Conservation (phyloP, 1,140 invertebrate genomes). For the Patella vulgata region DNA sequence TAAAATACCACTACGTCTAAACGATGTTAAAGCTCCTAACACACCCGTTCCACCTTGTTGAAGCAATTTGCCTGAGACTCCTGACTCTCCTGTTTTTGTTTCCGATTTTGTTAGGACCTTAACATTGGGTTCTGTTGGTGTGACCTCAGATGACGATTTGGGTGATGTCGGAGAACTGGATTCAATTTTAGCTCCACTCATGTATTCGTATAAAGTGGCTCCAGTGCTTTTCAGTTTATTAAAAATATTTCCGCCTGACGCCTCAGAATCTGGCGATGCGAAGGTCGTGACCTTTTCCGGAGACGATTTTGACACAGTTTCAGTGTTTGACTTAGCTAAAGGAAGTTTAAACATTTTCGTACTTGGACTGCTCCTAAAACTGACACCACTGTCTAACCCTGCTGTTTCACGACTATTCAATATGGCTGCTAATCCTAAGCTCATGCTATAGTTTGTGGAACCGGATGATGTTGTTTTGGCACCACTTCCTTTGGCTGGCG, state of each 20-base stretch:
- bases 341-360: constrained; percentile 3
- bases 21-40: constrained; percentile 48
- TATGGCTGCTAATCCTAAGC: constrained; percentile 81
- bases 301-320: constrained; percentile 13
- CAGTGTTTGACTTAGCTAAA: constrained; percentile 12
- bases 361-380: constrained; percentile 2
- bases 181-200: not conserved
- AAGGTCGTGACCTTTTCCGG: constrained; percentile 5
- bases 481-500: constrained; percentile 62
- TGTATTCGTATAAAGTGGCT: constrained; percentile 6
- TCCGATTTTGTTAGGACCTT: not conserved
- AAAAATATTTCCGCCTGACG: not conserved
- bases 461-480: constrained; percentile 58
- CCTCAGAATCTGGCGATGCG: not conserved
- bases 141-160: not conserved
- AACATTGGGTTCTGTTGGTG: constrained; percentile 65
- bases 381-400: constrained; percentile 55
- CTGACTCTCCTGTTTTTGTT: constrained; percentile 5
- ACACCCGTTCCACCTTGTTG: constrained; percentile 36
- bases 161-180: not conserved
- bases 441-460: constrained; percentile 82
- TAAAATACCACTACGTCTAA: constrained; percentile 44
- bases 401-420: constrained; percentile 80
- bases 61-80: constrained; percentile 22
- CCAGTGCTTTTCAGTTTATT: not conserved